Conservation (phyloP, 2,113 vertebrate species). For the Octodon degus region DNA sequence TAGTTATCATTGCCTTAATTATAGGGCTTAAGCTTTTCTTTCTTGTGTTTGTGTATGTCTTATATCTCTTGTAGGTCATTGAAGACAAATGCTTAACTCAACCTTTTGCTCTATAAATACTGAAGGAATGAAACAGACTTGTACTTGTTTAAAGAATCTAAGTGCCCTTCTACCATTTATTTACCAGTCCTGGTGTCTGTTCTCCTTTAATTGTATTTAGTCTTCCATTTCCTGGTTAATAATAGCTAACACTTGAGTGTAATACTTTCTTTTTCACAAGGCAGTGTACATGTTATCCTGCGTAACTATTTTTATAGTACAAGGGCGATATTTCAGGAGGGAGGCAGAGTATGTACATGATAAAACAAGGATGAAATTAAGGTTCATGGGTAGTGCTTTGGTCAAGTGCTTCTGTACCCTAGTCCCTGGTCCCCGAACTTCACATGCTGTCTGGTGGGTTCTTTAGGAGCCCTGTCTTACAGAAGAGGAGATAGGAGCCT, state of each 20-base stretch:
- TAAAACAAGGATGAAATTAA: neutral
- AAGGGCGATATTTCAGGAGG: neutral
- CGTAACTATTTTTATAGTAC: neutral
- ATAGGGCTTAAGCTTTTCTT: conserved; percentile 50
- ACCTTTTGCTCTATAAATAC: conserved; percentile 71
- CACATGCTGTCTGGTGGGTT: neutral
- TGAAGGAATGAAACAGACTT: conserved; percentile 57
- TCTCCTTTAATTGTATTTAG: conserved; percentile 64
- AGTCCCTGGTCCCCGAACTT: neutral
- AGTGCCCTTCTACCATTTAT: conserved; percentile 72
- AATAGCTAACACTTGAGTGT: conserved; percentile 44
- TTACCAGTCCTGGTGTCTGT: conserved; percentile 47
- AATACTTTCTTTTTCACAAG: conserved; percentile 47
- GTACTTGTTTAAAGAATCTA: conserved; percentile 63
- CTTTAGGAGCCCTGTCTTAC: neutral
- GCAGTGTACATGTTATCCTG: conserved; percentile 4
- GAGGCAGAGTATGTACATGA: neutral
- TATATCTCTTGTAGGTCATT: conserved; percentile 57
- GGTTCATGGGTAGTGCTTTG: neutral
- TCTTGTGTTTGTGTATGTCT: conserved; percentile 63
- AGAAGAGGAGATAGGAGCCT: neutral
- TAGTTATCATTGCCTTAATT: conserved; percentile 66
- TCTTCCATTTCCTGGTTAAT: conserved; percentile 64
- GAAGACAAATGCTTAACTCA: conserved; percentile 60
- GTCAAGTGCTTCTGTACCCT: neutral